These are phyloP conservation scores for Ctenoplectra terminalis DNA, from an alignment of 1,140 invertebrate species.

Conservation along the genomic window DNA sequence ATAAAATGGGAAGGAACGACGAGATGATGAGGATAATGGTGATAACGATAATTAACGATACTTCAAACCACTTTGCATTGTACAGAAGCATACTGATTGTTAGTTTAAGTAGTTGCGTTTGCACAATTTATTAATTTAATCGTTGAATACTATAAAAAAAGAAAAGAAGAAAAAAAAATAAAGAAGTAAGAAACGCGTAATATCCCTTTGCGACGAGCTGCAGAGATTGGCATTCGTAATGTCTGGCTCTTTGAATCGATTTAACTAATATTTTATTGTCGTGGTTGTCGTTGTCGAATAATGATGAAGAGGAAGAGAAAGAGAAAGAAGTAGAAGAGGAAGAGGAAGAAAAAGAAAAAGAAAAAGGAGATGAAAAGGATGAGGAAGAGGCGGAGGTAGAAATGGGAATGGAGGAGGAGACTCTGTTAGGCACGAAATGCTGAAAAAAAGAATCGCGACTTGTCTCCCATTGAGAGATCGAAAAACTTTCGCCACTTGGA, in stretches of 20 bases:
- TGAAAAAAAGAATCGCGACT: no score
- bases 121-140: conserved; percentile 74
- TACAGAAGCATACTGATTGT: conserved; percentile 82
- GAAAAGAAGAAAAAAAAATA: no score
- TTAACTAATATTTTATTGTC: background rate
- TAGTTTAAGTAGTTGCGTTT: conserved; percentile 80
- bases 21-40: conserved; percentile 34
- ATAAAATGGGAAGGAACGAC: background rate
- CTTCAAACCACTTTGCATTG: conserved; percentile 77
- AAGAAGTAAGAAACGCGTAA: conserved; percentile 40
- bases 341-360: no score
- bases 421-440: no score
- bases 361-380: no score
- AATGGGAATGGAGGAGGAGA: no score
- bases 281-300: background rate
- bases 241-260: conserved; percentile 24
- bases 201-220: conserved; percentile 52
- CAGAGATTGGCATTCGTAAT: conserved; percentile 41
- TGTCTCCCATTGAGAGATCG: no score
- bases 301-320: no score
- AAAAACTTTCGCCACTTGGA: no score
- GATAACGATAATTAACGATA: conserved; percentile 61
- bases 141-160: conserved; percentile 52
- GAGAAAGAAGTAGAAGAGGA: no score
- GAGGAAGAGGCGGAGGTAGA: no score